Evolutionary conservation across 2,797 vertebrate genomes (phyloP), one percentile per base, ranked within the genome.

Genomic region (Hydrocynus forskahlii): DNA sequence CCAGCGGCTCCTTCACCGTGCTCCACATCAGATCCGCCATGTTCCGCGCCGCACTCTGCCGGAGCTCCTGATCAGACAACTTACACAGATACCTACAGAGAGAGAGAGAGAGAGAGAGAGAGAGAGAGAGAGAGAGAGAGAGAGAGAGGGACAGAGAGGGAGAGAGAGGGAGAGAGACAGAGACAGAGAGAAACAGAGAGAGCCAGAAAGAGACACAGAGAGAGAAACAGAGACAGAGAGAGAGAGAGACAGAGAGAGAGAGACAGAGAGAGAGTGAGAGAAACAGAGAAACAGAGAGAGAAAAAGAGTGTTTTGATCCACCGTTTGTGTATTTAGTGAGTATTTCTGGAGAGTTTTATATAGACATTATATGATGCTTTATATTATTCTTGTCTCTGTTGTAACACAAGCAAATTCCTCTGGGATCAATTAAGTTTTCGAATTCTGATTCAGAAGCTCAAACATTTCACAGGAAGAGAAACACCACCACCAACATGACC

Each of bases 21-120:
- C 98, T 99, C 98, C 98, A 99, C 98, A 99, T 99, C 88, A 99
- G 93, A 93, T 99, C 98, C 60, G 98, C 98, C 98, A 99, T 99
- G 93, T 99, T 99, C 79, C 98, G 94, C 0, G 98, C 98, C 0
- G 98, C 96, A 13, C 97, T 98, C 92, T 99, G 98, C 29, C 98
- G 93, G 92, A 99, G 93, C 88, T 99, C 97, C 94, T 99, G 97
- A 92, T 99, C 98, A 21, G 98, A 99, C 84, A 99, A 94, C 88
- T 98, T 98, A 88, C 98, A 99, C 91, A 99, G 94, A 92, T 99
- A 99, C 92, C 98, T 99, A 88, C 69, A 48, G 38, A 43, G 55
- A 75, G 54, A 79, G 77, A 12, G 60, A 50, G 66, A 19, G 43
- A 59, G 80, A 54, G 16, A 62, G 72, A 48, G 45, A 17, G 25